Base-by-base conservation (phyloP, 2,113 vertebrate species). In the Probosciger aterrimus region DNA sequence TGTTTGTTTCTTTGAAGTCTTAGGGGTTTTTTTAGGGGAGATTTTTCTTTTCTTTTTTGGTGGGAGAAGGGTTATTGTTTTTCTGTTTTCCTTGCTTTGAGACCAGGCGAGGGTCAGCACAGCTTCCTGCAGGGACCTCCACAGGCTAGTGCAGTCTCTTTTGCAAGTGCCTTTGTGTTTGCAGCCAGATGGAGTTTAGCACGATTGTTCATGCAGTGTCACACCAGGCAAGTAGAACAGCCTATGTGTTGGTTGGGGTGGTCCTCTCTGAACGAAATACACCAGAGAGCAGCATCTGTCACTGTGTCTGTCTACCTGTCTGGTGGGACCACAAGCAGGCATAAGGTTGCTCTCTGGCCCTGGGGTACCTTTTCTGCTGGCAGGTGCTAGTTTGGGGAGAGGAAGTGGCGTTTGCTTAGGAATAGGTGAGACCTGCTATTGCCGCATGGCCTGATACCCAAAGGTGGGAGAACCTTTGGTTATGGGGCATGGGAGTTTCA, bases 271-370 rank as follows among this genome's bases (percentile, higher is more conserved):
- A 64, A 47, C 1, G 6, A 35, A 47, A 25, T 77, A 35, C 28
- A 27, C 16, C 39, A 53, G 17, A 57, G 33, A 71, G 25, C 62
- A 50, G 10, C 7, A 0, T 47, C 41, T 35, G 3, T 50, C 1
- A 0, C 25, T 69, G n/a, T 63, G 12, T 31, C 46, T 44, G 19
- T 16, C 28, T 25, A 18, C 71, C 47, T 82, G 30, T 10, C 24
- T 3, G 5, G 19, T 43, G 46, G 25, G 33, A 57, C 68, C 20
- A 39, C 30, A 83, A 52, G 44, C 11, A 65, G 31, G 18, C 16
- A 27, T 55, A 50, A 47, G 0, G 0, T 25, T 81, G 10, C 31
- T 44, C 3, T 78, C 25, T 73, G 27, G 12, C 3, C 3, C 0
- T 63, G 11, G 22, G 41, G 4, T 70, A 17, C 16, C 14, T 69